These are phyloP conservation scores for Notarius quadriscutis DNA, from an alignment of 2,113 vertebrate genomes.

Conservation along the genomic window DNA sequence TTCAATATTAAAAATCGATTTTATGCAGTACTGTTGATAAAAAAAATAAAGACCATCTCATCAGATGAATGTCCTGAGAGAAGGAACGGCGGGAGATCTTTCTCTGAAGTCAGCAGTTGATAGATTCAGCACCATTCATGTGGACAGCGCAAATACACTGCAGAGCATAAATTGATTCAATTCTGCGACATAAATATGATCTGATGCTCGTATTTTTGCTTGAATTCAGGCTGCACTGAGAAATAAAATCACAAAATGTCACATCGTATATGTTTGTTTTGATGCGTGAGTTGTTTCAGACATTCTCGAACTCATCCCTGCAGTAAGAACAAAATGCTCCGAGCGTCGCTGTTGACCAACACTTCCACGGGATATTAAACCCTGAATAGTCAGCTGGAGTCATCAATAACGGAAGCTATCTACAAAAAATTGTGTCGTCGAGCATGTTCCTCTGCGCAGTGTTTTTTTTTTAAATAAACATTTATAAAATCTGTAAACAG, in stretches of 20 bases:
- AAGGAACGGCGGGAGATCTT: background rate
- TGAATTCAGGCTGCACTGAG: background rate
- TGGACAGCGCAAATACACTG: background rate
- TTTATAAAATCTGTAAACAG: background rate
- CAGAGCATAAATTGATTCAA: background rate
- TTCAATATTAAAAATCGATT: background rate
- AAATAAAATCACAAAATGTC: background rate
- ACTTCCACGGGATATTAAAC: background rate
- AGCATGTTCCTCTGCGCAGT: background rate
- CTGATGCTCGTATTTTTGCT: background rate
- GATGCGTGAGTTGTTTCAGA: background rate
- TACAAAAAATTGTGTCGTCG: background rate
- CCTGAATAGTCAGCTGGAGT: no score
- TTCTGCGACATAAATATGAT: background rate
- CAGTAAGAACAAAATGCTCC: conserved; percentile 6
- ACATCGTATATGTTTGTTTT: background rate
- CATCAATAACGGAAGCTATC: background rate
- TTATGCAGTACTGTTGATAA: no score
- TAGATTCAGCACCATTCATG: background rate
- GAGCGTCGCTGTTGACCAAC: conserved; percentile 48
- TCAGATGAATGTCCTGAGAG: background rate
- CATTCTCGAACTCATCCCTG: background rate
- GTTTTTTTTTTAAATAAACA: background rate
- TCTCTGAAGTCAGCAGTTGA: background rate
- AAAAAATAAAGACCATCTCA: no score